Base-by-base conservation (phyloP, 2,888 invertebrate species). In the Noctua pronuba region DNA sequence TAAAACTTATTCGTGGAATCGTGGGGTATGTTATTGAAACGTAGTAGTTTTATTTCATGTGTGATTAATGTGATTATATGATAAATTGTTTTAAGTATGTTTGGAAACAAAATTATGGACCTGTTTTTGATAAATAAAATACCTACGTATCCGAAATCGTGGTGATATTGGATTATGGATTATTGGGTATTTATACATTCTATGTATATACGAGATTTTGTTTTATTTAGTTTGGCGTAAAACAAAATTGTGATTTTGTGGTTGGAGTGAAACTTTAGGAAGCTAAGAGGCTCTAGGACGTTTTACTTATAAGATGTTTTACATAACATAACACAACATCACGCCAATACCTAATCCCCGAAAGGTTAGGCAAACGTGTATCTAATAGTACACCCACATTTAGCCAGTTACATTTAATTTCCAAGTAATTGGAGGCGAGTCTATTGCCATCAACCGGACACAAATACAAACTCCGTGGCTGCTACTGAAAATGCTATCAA, bases 1-100 rank as follows among this genome's bases (percentile, higher is more conserved):
- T 62, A 82, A 79, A 87, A 86, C 83, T 87, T 87, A 85, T 86
- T 89, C 75, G 85, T 83, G 76, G 79, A 4, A 35, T 4, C 35
- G n/a, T 38, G 38, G 38, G 88, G 79, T 79, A 69, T 78, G 73
- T 83, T 83, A 83, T 60, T 83, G 58, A 66, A 83, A 66, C 41
- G 58, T 49, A 49, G 79, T 44, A 44, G 49, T 73, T 67, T 28
- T 31, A 52, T 38, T 65, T 38, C 41, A 66, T n/a, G 38, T n/a
- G 64, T 38, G 41, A 60, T 60, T 31, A 21, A 21, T 66, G 58
- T 81, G 35, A 69, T 28, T 77, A 75, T 76, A 73, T 67, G 72
- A 82, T 74, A 80, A 78, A 79, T 80, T 68, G 66, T 72, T 73
- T 28, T 58, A 24, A 5, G 28, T 64, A 13, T 82, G 13, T 62